These are phyloP conservation scores for Rhimphoctona megacephalus DNA, from an alignment of 2,888 invertebrate species.

Conservation along the genomic window DNA sequence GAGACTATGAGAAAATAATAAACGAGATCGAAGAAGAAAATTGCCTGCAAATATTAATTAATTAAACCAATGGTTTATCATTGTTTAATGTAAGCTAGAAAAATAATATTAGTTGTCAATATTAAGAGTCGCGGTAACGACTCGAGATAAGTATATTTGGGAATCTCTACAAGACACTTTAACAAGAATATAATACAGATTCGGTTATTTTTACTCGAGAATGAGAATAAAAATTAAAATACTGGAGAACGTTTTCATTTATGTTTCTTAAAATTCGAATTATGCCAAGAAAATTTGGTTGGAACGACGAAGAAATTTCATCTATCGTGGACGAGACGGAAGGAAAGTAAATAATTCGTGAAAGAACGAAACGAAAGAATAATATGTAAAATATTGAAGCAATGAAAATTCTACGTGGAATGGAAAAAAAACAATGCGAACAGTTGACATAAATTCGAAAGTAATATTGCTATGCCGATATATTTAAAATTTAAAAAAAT, in stretches of 20 bases:
- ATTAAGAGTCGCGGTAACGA: too few species aligned
- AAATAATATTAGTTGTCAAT: not conserved
- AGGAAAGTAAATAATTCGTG: not conserved
- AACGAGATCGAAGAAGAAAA: not conserved
- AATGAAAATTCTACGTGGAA: not conserved
- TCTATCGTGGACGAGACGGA: conserved; percentile 35
- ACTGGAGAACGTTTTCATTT: conserved; percentile 56
- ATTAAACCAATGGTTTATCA: not conserved
- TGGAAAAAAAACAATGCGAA: conserved; percentile 9
- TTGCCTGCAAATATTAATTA: not conserved
- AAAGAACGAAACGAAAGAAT: conserved; percentile 22
- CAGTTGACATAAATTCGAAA: too few species aligned
- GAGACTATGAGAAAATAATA: not conserved
- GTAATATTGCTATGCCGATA: too few species aligned
- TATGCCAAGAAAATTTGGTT: conserved; percentile 42
- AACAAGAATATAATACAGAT: not conserved
- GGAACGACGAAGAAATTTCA: conserved; percentile 56
- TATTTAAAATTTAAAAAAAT: too few species aligned
- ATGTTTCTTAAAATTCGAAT: conserved; percentile 62
- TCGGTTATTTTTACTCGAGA: not conserved
- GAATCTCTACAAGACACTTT: too few species aligned
- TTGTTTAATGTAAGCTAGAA: not conserved
- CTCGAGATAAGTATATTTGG: too few species aligned
- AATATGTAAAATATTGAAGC: not conserved
- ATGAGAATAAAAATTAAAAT: conserved; percentile 55